Evolutionary conservation across 2,113 vertebrate genomes (phyloP).

Genomic region (Coptodon rendalli): DNA sequence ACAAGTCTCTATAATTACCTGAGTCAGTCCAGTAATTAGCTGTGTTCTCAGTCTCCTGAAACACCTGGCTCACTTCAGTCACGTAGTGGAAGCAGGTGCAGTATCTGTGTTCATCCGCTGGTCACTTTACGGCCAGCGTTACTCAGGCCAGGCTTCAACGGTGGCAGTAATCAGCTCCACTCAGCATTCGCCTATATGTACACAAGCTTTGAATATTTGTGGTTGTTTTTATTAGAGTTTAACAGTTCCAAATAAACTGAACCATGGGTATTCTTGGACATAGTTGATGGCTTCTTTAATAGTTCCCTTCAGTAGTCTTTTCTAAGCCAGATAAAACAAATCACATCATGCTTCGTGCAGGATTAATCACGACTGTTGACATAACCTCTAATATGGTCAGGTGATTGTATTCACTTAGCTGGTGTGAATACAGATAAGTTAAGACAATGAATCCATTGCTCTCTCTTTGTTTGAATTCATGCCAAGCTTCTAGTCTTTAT

Average conservation of each 20-base stretch:
- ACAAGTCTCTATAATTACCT: conserved; percentile 41
- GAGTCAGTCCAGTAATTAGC: conserved; percentile 27
- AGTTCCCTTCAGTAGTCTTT: background rate
- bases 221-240: background rate
- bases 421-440: background rate
- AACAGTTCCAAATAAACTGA: background rate
- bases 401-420: background rate
- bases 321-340: background rate
- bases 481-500: background rate
- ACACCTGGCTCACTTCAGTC: conserved; percentile 36
- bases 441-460: background rate
- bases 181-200: background rate
- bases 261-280: background rate
- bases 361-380: background rate
- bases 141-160: background rate
- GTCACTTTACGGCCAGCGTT: background rate
- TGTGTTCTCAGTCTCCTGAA: conserved; percentile 4
- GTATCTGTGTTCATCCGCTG: background rate
- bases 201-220: background rate
- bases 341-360: background rate
- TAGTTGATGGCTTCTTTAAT: background rate
- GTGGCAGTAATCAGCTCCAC: background rate
- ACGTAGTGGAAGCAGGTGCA: background rate
- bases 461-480: background rate
- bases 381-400: background rate